Conservation (phyloP, 2,888 invertebrate species). For the Trilocha varians region DNA sequence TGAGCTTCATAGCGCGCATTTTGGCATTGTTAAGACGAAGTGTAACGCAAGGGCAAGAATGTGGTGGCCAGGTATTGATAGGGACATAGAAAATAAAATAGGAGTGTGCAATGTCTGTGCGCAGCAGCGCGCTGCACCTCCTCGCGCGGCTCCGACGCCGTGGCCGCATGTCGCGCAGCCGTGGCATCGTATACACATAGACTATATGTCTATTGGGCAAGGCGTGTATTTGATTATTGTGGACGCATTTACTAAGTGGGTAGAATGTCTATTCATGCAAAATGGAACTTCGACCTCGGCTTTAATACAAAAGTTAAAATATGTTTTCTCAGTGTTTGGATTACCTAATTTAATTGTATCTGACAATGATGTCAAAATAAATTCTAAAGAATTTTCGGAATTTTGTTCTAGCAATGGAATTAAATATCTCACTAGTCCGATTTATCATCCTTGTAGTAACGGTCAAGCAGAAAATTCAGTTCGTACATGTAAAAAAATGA, state of each 20-base stretch:
- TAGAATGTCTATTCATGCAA: too few species aligned
- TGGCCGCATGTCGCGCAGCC: conserved; percentile 11
- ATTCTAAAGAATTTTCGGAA: conserved; percentile 10
- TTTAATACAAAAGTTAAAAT: too few species aligned
- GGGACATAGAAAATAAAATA: too few species aligned
- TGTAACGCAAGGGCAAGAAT: too few species aligned
- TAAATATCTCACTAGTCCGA: conserved; percentile 13
- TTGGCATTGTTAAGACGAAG: too few species aligned
- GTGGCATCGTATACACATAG: conserved; percentile 14
- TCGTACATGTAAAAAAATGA: conserved; percentile 15
- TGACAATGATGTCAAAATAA: conserved; percentile 5
- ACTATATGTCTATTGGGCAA: conserved; percentile 12
- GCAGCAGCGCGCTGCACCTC: conserved; percentile 8
- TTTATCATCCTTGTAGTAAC: conserved; percentile 13
- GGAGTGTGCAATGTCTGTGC: not conserved
- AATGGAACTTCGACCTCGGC: too few species aligned
- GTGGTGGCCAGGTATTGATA: too few species aligned
- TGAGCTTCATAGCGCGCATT: too few species aligned
- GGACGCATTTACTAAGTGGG: too few species aligned
- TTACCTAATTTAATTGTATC: conserved; percentile 14
- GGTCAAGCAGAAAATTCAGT: conserved; percentile 12
- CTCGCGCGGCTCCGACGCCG: conserved; percentile 12
- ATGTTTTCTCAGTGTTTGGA: conserved; percentile 6
- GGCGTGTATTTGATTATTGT: conserved; percentile 8
- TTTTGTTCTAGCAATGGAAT: conserved; percentile 15